A percentile compares a stretch with the other conserved stretches of the same genome.
These are phyloP conservation scores for Mus caroli DNA, from an alignment of 2,797 vertebrate genomes.

Conservation along the genomic window DNA sequence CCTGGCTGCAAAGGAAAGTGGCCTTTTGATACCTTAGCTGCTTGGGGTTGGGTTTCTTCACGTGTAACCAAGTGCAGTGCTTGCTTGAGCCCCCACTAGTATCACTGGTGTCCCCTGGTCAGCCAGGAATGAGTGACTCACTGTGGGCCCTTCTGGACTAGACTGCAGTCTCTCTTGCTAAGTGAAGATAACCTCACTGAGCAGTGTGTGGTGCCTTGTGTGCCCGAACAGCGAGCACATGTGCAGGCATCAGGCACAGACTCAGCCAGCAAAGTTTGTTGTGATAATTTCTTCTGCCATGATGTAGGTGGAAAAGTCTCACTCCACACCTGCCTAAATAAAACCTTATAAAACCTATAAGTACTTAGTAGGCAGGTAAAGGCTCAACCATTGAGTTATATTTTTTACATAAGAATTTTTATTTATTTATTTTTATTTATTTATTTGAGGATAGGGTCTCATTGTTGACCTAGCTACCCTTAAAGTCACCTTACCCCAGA, in stretches of 20 bases:
- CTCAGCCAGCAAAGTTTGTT: not conserved
- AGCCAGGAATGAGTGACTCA: constrained; percentile 63
- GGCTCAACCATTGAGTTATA: not conserved
- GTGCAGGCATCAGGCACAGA: not conserved
- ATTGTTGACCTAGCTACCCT: not conserved
- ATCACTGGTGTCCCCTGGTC: constrained; percentile 52
- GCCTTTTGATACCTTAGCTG: constrained; percentile 58
- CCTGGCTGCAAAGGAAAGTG: constrained; percentile 55
- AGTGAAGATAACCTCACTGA: not conserved
- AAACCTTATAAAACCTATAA: not conserved
- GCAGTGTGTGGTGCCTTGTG: not conserved
- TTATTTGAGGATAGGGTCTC: not conserved
- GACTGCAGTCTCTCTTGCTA: not conserved
- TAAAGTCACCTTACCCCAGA: not conserved
- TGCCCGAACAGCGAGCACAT: not conserved
- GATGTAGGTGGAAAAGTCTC: not conserved
- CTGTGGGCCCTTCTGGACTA: not conserved
- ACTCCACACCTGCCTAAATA: too few species aligned
- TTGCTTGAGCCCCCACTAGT: constrained; percentile 42
- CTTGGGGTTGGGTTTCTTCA: constrained; percentile 67
- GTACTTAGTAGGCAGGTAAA: not conserved
- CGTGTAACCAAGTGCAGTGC: constrained; percentile 62
- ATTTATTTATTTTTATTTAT: not conserved
- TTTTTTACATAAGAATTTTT: not conserved
- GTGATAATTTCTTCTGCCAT: constrained; percentile 61